A percentile compares a stretch with the other conserved stretches of the same genome.
Conservation (phyloP, 2,113 vertebrate genomes). For the Grus americana region DNA sequence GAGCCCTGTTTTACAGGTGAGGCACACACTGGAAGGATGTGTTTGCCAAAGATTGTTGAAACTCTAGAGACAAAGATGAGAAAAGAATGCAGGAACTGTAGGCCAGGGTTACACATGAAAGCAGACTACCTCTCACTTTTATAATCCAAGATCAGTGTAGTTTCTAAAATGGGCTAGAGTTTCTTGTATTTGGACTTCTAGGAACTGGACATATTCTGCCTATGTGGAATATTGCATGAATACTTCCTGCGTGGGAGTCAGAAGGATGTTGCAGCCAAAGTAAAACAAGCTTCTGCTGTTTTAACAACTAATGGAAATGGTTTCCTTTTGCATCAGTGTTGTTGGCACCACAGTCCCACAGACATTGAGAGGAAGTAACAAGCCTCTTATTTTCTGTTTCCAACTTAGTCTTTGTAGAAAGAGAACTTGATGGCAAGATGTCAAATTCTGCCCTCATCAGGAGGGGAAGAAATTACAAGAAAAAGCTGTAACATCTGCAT, state of each 20-base stretch:
- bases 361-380: background rate
- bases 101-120: background rate
- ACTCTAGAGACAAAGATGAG: background rate
- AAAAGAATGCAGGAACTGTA: background rate
- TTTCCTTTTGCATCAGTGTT: constrained; percentile 58
- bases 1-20: background rate
- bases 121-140: background rate
- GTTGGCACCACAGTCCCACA: constrained; percentile 1
- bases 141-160: background rate
- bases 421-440: background rate
- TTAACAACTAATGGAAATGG: constrained; percentile 48
- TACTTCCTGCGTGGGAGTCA: constrained; percentile 52
- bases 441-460: background rate
- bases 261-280: constrained; percentile 29
- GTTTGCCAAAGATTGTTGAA: background rate
- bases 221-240: constrained; percentile 24
- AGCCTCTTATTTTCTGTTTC: background rate
- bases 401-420: background rate
- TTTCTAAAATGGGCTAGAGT: background rate
- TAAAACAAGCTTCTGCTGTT: constrained; percentile 49
- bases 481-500: background rate
- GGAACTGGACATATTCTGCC: constrained; percentile 8
- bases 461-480: background rate
- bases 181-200: constrained; percentile 55
- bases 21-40: background rate